Base-by-base conservation (phyloP, 1,140 invertebrate species). In the Lamellibrachia luymesi region DNA sequence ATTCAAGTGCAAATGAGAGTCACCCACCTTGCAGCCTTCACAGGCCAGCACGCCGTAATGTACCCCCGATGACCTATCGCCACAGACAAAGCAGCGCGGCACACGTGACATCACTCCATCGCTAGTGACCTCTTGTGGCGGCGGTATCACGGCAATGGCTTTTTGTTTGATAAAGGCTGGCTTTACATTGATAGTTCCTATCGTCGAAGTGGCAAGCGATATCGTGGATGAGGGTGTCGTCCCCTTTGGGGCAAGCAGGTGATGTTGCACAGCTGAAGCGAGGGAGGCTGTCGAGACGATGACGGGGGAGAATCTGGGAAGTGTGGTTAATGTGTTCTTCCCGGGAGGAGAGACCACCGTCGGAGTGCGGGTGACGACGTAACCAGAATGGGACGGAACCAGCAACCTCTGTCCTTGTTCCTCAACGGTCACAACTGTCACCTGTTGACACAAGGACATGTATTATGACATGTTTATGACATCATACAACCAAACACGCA, bases 1-100 rank as follows among this genome's bases (percentile, higher is more conserved):
- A 38, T 38, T 38, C 38, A 1, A 38, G 38, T 38, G 38, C 38
- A 38, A 38, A 38, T 38, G 38, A 38, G 38, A n/a, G 91, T 38
- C 64, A 50, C 92, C 91, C 93, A 96, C 96, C 95, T 96, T 97
- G 93, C 96, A 97, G n/a, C 97, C 96, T 94, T 97, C 97, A 94
- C 96, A 97, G 6, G 97, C 96, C 93, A 97, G 95, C 7, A 97
- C 97, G 50, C 97, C 97, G 95, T 97, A 97, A 93, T 97, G 97
- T 89, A 97, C 96, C 17, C 97, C 97, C 50, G 97, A 97, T 4
- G 96, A 96, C 94, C 96, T 96, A 94, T 97, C 97, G 4, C 96
- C 96, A 95, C 96, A 97, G n/a, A 97, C 96, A 93, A 97, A 94
- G 95, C 96, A 97, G 93, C 96, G 96, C 52, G 94, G 93, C 17